Base-by-base conservation (phyloP, 2,888 invertebrate genomes). In the Drosophila prostipennis region DNA sequence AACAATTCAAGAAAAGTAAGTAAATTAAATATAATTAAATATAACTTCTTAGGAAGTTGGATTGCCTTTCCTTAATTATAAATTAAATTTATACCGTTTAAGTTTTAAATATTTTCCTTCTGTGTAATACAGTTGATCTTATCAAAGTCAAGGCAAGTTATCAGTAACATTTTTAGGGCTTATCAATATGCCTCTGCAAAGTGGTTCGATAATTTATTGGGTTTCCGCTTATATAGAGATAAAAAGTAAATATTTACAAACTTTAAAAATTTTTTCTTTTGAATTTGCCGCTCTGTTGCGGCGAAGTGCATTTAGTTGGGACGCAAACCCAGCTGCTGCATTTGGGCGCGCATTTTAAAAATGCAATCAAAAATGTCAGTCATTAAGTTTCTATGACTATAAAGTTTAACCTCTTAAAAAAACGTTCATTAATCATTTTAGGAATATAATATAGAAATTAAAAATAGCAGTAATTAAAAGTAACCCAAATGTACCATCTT, bases 241-340 rank as follows among this genome's bases (percentile, higher is more conserved):
- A 23, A 13, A 42, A 8, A 23, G 13, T 39, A 42, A 10, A 42
- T 32, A 23, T 39, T 65, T 43, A 39, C n/a, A 5, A 42, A 4
- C 11, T 4, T 19, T 8, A 19, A 2, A 8, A 19, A n/a, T 19
- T 1, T 10, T 10, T 23, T 10, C 11, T 10, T 19, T 45, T 39
- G 2, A 60, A 65, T 43, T 51, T 37, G 48, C 61, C 64, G 64
- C 61, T 14, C 7, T 14, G 37, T 11, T 58, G 43, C 36, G 19
- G 48, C 49, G 36, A 36, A 43, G 16, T 53, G 69, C 45, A 53
- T 46, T 34, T 32, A 65, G 53, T 11, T 11, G 8, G 7, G 69
- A 53, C 37, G 13, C 54, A 37, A 65, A 65, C 65, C 64, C 14
- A 37, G 4, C 14, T 7, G 26, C 6, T 68, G 69, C 65, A 53